A percentile compares a stretch with the other conserved stretches of the same genome.
Conservation (phyloP, 2,113 vertebrate genomes). For the Eurypyga helias region DNA sequence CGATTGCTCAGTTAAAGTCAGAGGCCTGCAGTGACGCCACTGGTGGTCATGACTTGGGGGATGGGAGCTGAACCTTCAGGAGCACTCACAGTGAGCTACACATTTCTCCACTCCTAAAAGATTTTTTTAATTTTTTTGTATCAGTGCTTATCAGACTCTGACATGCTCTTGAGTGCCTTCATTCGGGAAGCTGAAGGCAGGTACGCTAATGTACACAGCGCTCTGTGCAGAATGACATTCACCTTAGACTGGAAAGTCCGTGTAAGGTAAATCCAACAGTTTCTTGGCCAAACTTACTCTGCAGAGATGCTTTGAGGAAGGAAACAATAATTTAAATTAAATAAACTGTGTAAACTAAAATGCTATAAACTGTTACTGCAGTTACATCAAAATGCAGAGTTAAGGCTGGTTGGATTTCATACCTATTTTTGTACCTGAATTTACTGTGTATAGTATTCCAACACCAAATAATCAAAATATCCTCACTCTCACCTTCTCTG, state of each 20-base stretch:
- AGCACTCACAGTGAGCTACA: background rate
- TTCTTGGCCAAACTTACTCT: background rate
- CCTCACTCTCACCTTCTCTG: background rate
- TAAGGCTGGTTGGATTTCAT: background rate
- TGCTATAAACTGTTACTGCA: background rate
- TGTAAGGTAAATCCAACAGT: background rate
- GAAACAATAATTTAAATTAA: background rate
- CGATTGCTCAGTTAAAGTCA: background rate
- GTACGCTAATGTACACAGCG: background rate
- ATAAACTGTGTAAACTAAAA: background rate
- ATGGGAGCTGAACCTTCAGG: background rate
- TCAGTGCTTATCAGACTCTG: background rate
- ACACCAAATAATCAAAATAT: background rate
- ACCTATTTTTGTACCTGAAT: background rate
- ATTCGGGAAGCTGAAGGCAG: background rate
- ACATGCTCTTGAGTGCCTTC: background rate
- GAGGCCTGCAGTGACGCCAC: background rate
- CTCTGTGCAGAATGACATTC: background rate
- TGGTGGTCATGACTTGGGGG: background rate
- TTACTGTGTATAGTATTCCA: background rate
- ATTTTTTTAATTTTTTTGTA: background rate
- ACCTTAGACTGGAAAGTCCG: background rate
- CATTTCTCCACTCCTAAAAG: background rate
- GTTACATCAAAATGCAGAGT: background rate
- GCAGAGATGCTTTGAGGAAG: background rate